Conservation (phyloP, 2,888 invertebrate species). For the Melanophora roralis region DNA sequence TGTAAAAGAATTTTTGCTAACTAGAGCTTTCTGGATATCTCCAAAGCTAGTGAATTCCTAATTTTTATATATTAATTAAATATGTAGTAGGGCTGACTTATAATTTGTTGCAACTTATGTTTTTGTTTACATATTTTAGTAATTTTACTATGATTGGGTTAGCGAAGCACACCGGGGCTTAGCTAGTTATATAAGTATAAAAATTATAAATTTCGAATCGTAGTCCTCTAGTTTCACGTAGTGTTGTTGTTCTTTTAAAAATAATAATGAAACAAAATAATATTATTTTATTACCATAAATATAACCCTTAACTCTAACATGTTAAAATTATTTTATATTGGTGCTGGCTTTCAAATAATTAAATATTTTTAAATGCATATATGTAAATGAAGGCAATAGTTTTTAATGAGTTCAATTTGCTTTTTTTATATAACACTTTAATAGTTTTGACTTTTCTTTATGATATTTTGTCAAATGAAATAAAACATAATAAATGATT, state of each 20-base stretch:
- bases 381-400: background rate
- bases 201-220: background rate
- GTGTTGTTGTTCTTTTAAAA: background rate
- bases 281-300: background rate
- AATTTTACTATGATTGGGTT: no score
- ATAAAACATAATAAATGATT: conserved; percentile 5
- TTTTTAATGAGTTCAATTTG: background rate
- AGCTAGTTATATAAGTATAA: background rate
- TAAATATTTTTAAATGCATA: background rate
- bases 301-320: background rate
- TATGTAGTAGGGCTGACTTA: no score
- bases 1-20: no score
- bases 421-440: background rate
- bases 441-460: conserved; percentile 8
- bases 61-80: no score
- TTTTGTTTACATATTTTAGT: no score
- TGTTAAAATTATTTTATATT: background rate
- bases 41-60: no score
- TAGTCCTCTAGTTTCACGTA: background rate
- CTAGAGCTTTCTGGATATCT: no score
- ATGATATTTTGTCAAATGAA: background rate
- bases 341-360: background rate
- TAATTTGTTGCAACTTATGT: no score
- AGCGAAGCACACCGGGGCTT: no score
- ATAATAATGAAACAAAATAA: background rate